Evolutionary conservation across 2,113 vertebrate genomes (phyloP).

Genomic region (Macrotus californicus): DNA sequence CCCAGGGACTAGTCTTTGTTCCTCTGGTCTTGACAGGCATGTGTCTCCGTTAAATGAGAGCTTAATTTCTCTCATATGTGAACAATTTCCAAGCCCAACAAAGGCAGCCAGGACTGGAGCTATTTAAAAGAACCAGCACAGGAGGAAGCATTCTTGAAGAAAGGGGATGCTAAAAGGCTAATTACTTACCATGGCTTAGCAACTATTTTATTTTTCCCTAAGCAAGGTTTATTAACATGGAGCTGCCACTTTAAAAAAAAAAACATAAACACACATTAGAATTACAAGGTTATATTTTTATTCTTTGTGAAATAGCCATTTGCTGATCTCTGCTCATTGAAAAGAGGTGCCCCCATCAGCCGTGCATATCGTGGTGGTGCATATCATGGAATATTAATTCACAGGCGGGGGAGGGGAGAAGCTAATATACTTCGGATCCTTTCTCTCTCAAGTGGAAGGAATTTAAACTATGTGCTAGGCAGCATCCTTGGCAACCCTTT

Average conservation of each 20-base stretch:
- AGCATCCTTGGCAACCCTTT: conserved; percentile 51
- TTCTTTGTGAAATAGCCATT: conserved; percentile 64
- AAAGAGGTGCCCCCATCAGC: conserved; percentile 32
- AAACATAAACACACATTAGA: conserved; percentile 77
- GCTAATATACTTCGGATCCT: conserved; percentile 44
- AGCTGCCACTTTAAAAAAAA: conserved; percentile 60
- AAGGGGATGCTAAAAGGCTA: conserved; percentile 90
- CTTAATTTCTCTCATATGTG: conserved; percentile 98
- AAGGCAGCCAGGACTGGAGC: conserved; percentile 80
- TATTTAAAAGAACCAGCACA: conserved; percentile 83
- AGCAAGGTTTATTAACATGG: conserved; percentile 76
- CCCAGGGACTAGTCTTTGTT: conserved; percentile 88
- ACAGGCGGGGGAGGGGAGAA: conserved; percentile 30
- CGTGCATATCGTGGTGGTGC: conserved; percentile 8
- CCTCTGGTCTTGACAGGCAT: conserved; percentile 93
- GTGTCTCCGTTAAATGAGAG: conserved; percentile 93
- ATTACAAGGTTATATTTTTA: conserved; percentile 71
- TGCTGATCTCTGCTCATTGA: conserved; percentile 56
- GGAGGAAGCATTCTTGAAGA: conserved; percentile 84
- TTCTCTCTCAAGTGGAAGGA: conserved; percentile 57
- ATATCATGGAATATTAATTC: conserved; percentile 68
- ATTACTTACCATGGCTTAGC: conserved; percentile 85
- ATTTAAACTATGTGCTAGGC: conserved; percentile 65
- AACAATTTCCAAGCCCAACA: conserved; percentile 89
- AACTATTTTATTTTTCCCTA: conserved; percentile 70